A percentile compares a stretch with the other conserved stretches of the same genome.
Evolutionary conservation across 2,888 invertebrate species (phyloP).

Genomic region (Lepidochrysops patricia): DNA sequence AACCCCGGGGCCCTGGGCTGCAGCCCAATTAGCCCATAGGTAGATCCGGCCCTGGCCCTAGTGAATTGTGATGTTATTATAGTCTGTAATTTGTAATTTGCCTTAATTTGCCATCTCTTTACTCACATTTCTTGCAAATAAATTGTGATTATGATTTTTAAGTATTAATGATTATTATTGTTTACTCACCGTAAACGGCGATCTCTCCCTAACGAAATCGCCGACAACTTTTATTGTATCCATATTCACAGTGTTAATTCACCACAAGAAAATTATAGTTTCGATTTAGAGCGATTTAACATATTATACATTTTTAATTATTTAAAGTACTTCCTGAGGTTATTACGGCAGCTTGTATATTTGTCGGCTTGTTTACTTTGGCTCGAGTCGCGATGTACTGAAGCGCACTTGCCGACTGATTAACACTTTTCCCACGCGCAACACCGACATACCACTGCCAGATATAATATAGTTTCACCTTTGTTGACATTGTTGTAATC

Average conservation of each 20-base stretch:
- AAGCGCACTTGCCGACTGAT: slow-evolving; percentile 2
- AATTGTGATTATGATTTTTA: no score
- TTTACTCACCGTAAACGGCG: slow-evolving; percentile 60
- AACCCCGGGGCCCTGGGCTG: no score
- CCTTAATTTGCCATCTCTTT: no score
- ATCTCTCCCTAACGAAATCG: slow-evolving; percentile 55
- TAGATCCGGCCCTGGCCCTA: no score
- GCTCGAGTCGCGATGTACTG: not conserved
- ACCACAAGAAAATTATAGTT: not conserved
- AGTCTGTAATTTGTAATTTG: no score
- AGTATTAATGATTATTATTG: not conserved
- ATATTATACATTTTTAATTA: not conserved
- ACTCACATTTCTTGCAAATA: no score
- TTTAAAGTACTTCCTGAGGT: not conserved
- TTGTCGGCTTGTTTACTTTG: not conserved
- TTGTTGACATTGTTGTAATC: not conserved
- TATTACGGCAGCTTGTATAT: not conserved
- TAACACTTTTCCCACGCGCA: not conserved
- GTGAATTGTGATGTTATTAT: no score
- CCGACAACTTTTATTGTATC: slow-evolving; percentile 61
- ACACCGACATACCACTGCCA: not conserved
- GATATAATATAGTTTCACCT: not conserved
- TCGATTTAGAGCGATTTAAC: not conserved
- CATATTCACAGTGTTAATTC: slow-evolving; percentile 33
- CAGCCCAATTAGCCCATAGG: no score